Percentiles rank a stretch among this genome's conserved stretches.
phyloP scores from a whole-genome alignment of 2,113 vertebrate species.

The Dromaius novaehollandiae region DNA sequence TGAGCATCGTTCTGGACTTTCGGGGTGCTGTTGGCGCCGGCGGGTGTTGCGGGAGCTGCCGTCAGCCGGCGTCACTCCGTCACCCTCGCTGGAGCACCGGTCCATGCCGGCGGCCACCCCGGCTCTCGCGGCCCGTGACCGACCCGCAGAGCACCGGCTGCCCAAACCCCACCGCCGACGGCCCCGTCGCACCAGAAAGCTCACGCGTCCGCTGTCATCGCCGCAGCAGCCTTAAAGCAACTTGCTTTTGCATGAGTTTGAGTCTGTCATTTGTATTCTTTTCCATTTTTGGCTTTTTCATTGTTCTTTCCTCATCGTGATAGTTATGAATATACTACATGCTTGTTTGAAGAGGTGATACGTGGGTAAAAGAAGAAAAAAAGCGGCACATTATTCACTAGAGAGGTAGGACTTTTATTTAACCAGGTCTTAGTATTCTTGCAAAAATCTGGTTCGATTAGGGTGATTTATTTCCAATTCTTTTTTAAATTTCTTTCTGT shows the following conservation, averaged over 20 bases:
- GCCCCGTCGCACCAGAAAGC: neutral
- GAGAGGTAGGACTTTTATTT: neutral
- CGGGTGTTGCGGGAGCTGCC: neutral
- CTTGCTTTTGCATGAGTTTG: constrained; percentile 15
- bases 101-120: neutral
- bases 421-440: neutral
- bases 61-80: neutral
- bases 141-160: too few species aligned
- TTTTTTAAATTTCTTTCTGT: neutral
- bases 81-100: neutral
- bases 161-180: neutral
- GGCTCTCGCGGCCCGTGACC: too few species aligned
- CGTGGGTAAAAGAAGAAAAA: neutral
- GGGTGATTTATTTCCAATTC: constrained; percentile 7
- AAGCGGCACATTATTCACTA: neutral
- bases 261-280: neutral
- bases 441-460: constrained; percentile 22
- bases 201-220: neutral
- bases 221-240: constrained; percentile 47
- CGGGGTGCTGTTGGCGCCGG: neutral
- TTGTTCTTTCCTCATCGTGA: neutral
- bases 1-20: neutral
- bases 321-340: neutral
- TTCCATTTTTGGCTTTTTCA: neutral
- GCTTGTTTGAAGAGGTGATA: neutral